Percentiles rank a stretch among this genome's conserved stretches.
phyloP scores from a whole-genome alignment of 2,797 vertebrate species.

The Melanotaenia maccullochi region DNA sequence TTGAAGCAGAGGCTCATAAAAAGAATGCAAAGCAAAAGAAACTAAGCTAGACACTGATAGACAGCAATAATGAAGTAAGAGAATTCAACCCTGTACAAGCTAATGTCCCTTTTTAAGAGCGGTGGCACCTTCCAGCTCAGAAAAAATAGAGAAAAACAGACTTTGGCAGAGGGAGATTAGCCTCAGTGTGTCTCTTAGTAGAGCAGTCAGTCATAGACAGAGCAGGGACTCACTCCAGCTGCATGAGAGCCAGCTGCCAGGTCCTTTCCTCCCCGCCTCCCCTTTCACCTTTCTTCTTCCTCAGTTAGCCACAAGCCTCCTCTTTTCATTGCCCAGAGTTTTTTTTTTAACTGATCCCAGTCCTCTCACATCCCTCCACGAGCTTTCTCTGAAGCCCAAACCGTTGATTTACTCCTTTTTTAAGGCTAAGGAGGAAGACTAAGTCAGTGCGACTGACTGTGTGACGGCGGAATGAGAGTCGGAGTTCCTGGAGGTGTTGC shows the following conservation, averaged over 20 bases:
- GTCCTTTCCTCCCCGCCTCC: slow-evolving; percentile 35
- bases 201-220: slow-evolving; percentile 37
- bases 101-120: slow-evolving; percentile 42
- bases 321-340: slow-evolving; percentile 16
- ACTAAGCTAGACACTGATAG: slow-evolving; percentile 11
- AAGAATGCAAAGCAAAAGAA: slow-evolving; percentile 1
- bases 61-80: slow-evolving; percentile 25
- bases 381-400: slow-evolving; percentile 51
- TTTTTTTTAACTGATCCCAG: slow-evolving; percentile 58
- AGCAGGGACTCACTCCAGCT: slow-evolving; percentile 51
- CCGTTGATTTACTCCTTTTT: slow-evolving; percentile 44
- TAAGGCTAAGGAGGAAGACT: slow-evolving; percentile 23
- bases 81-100: slow-evolving; percentile 3
- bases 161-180: slow-evolving; percentile 73
- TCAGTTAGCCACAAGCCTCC: slow-evolving; percentile 29
- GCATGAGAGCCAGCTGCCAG: slow-evolving; percentile 42
- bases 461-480: slow-evolving; percentile 30
- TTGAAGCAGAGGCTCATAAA: slow-evolving; percentile 1
- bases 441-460: slow-evolving; percentile 45
- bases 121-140: slow-evolving; percentile 45
- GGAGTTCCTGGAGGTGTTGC: slow-evolving; percentile 43
- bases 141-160: slow-evolving; percentile 53
- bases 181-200: slow-evolving; percentile 46
- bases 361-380: slow-evolving; percentile 60
- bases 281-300: slow-evolving; percentile 40